A percentile compares a stretch with the other conserved stretches of the same genome.
Conservation (phyloP, 2,113 vertebrate species). For the Cryptotis parvus region DNA sequence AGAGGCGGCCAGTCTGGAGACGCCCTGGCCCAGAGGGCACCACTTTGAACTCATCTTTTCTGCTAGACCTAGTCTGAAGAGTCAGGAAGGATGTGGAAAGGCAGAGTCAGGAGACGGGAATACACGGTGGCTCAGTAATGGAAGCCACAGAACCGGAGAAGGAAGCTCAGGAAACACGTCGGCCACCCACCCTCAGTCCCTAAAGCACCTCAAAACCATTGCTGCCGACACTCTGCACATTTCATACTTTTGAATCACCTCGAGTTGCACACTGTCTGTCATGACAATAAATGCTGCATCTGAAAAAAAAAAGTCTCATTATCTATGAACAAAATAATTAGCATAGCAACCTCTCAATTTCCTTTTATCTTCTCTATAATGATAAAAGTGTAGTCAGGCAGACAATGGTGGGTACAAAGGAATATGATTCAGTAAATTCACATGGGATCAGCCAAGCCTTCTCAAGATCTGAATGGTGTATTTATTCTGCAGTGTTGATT, state of each 20-base stretch:
- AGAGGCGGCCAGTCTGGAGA: constrained; percentile 42
- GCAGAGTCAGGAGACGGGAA: neutral
- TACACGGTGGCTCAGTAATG: constrained; percentile 18
- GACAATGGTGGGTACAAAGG: neutral
- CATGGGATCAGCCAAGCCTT: neutral
- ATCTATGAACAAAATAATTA: constrained; percentile 51
- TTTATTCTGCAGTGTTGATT: neutral
- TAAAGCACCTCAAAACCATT: neutral
- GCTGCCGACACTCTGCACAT: neutral
- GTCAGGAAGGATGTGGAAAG: constrained; percentile 16
- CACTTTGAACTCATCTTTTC: constrained; percentile 43
- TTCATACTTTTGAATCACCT: neutral
- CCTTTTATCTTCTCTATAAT: neutral
- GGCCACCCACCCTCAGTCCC: neutral
- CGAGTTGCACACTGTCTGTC: too few species aligned
- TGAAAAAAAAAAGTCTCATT: neutral
- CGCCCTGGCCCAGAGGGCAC: constrained; percentile 15
- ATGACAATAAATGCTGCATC: neutral
- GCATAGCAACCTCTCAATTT: neutral
- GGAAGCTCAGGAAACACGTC: neutral
- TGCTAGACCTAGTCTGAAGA: constrained; percentile 53
- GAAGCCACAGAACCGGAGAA: neutral
- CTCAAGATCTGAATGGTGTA: constrained; percentile 30
- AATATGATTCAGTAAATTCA: neutral
- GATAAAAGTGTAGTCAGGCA: constrained; percentile 4